Conservation (phyloP, 2,888 invertebrate species). For the Clivina fossor region DNA sequence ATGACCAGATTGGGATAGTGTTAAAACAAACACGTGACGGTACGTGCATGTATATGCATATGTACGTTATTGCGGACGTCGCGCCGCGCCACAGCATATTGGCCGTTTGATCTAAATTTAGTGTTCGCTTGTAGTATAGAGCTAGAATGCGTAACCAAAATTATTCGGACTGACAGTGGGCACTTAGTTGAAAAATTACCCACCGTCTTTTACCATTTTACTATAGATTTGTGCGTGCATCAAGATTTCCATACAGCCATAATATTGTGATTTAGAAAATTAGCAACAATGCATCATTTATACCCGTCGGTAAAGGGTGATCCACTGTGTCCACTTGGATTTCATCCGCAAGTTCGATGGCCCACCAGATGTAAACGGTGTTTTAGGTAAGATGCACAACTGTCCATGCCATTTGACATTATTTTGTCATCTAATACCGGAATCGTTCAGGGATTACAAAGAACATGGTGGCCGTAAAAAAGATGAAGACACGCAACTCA, state of each 20-base stretch:
- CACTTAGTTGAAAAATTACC: conserved; percentile 21
- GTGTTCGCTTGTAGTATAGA: conserved; percentile 20
- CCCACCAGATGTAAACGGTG: conserved; percentile 91
- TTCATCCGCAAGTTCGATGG: conserved; percentile 93
- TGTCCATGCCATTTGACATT: background rate
- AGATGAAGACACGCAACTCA: conserved; percentile 60
- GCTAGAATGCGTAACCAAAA: conserved; percentile 25
- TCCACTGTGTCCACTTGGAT: conserved; percentile 87
- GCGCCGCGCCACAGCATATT: conserved; percentile 7
- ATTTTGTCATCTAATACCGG: background rate
- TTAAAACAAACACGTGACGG: conserved; percentile 19
- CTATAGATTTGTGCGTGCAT: too few relatives aligned
- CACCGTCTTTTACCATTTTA: too few relatives aligned
- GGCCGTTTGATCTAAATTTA: conserved; percentile 27
- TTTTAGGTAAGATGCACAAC: conserved; percentile 68
- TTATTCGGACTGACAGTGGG: conserved; percentile 21
- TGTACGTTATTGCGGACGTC: conserved; percentile 19
- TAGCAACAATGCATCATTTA: conserved; percentile 67
- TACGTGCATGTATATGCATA: too few relatives aligned
- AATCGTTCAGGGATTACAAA: conserved; percentile 76
- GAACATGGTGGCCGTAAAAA: conserved; percentile 79
- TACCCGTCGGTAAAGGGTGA: conserved; percentile 82
- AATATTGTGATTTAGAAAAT: conserved; percentile 8
- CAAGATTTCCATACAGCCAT: background rate
- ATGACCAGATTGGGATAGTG: conserved; percentile 2